Evolutionary conservation across 2,797 vertebrate genomes (phyloP), one percentile per base, ranked within the genome.

Genomic region (Artibeus lituratus): DNA sequence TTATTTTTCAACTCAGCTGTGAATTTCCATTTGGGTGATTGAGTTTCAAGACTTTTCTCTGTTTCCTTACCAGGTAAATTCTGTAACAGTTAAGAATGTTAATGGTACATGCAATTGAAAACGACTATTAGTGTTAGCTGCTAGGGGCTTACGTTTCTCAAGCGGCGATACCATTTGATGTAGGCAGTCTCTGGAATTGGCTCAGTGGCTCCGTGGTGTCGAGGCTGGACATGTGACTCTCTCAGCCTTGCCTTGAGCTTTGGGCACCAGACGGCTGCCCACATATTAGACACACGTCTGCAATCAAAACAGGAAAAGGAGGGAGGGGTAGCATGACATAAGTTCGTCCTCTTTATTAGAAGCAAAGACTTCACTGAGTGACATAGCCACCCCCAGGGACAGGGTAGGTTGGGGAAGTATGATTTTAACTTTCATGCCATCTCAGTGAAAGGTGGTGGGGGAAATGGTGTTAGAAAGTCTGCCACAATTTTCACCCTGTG

Each of bases 1-100:
- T 94, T 74, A 73, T 95, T 92, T 95, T 96, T 90, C 59, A 94
- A 81, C 88, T 96, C 88, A 92, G 73, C 86, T 93, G 94, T 87
- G 88, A 94, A 87, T 94, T 97, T 94, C 77, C 83, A 84, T 86
- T 78, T 62, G 72, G 57, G 51, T 57, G 92, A 97, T 84, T 96
- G 70, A 42, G 29, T 88, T 96, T 92, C 91, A 95, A 24, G 73
- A 57, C 37, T 74, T 70, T 84, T 88, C 39, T 88, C 47, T 35
- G 24, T 53, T 91, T 95, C 24, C 53, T 90, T 87, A 83, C 57
- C 73, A 84, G 90, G 76, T 74, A 69, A 49, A 47, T 91, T 72
- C 82, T 32, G 7, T 62, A 85, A 72, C 47, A 73, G 44, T 55
- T 77, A 94, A 53, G 78, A 86, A 69, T 76, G 59, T 65, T 92